These are phyloP conservation scores for Cuculus canorus DNA, from an alignment of 2,797 vertebrate genomes.

Conservation along the genomic window DNA sequence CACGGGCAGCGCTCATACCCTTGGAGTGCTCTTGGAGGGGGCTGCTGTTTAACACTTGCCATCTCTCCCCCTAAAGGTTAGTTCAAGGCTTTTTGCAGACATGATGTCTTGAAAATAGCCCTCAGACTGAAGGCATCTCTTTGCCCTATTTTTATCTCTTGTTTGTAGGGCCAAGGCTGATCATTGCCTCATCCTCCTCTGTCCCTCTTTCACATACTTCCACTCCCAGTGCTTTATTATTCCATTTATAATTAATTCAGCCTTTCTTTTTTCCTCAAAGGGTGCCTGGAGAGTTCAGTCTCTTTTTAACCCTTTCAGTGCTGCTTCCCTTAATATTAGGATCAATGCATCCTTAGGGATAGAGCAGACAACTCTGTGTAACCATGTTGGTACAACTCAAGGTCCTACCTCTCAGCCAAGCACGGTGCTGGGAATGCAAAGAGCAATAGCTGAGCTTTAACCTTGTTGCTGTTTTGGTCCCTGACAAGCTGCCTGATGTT, in stretches of 20 bases:
- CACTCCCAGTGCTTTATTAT: not conserved
- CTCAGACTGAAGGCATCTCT: not conserved
- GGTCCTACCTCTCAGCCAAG: not conserved
- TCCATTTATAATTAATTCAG: not conserved
- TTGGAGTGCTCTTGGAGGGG: not conserved
- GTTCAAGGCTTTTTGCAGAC: not conserved
- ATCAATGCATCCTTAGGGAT: not conserved
- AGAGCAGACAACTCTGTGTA: not conserved
- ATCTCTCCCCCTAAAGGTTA: not conserved
- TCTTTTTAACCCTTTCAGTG: not conserved
- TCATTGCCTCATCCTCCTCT: not conserved
- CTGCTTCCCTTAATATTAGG: not conserved
- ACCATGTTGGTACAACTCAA: not conserved
- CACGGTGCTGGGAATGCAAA: not conserved
- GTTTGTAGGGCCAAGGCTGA: not conserved
- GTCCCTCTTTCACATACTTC: not conserved
- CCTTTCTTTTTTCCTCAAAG: not conserved
- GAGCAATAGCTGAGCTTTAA: not conserved
- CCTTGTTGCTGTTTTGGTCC: not conserved
- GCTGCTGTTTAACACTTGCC: not conserved
- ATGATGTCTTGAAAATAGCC: not conserved
- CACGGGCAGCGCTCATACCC: rapidly evolving
- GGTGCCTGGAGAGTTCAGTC: not conserved
- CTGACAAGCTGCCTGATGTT: not conserved
- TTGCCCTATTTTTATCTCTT: constrained; percentile 32